Evolutionary conservation across 2,888 invertebrate genomes (phyloP), one percentile per base, ranked within the genome.

Genomic region (Colostygia pectinataria): DNA sequence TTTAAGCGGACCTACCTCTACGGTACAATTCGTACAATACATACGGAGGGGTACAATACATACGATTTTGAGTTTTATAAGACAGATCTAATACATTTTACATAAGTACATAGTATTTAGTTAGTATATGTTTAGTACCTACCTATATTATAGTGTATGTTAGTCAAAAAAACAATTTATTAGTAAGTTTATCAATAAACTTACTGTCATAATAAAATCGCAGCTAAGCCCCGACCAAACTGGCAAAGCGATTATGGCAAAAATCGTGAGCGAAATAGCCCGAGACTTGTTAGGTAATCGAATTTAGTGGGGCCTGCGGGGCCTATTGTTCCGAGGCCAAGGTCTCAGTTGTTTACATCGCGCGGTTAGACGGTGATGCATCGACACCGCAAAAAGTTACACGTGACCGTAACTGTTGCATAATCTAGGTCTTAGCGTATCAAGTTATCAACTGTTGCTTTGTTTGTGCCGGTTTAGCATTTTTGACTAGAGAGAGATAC

Each of bases 321-420:
- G 71, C 74, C 83, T 74, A 87, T 87, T 88, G 85, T 88, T 74
- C 70, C 68, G 79, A 77, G 85, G 87, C 86, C 89, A 89, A 90
- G 89, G 89, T 71, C 83, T 73, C 58, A 38, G 65, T 73, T 90
- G 88, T 90, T 90, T 88, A 89, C 86, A 80, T 76, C 76, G 76
- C 71, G 62, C 57, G 68, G 67, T 66, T 64, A 63, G 57, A 55
- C 67, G 66, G 66, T 75, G 68, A 74, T 78, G 73, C 77, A 74
- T 76, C 70, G 66, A 44, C 41, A 53, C 48, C 57, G 66, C 66
- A 63, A 66, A 70, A 69, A 65, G 51, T 66, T 62, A 49, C 64
- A 66, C 66, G 50, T 55, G 41, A 8, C 6, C 7, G 32, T 27
- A 33, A 39, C 31, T 39, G 27, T 18, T 20, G 8, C 29, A n/a